These are phyloP conservation scores for Diadema setosum DNA, from an alignment of 35 echinoderm and acorn worm species.

Conservation along the genomic window DNA sequence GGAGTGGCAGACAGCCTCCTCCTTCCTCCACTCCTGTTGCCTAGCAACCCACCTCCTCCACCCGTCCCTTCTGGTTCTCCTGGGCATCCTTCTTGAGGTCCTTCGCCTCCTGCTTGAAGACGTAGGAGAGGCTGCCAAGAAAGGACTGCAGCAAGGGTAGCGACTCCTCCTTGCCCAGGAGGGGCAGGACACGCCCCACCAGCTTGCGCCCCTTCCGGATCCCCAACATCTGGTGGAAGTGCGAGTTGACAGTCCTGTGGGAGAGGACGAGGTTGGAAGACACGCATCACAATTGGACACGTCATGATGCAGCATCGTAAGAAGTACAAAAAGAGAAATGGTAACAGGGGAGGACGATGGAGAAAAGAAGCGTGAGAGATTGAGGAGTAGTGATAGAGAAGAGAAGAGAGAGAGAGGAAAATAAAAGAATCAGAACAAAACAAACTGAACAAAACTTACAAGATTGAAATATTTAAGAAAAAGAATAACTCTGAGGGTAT, in stretches of 20 bases:
- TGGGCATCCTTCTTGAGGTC: conserved; percentile 52
- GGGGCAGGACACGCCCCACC: conserved; percentile 54
- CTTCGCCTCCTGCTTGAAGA: conserved; percentile 67
- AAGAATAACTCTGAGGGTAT: too few species aligned
- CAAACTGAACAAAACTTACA: too few species aligned
- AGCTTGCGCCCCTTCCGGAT: conserved; percentile 74
- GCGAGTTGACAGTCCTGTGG: background rate
- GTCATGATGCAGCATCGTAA: background rate
- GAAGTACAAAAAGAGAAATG: background rate
- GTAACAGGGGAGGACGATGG: too few species aligned
- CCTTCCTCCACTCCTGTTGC: background rate
- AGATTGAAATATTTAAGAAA: too few species aligned
- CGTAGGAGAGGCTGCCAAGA: conserved; percentile 17
- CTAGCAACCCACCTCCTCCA: background rate
- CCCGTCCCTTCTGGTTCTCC: background rate
- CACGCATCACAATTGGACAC: background rate
- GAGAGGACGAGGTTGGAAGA: too few species aligned
- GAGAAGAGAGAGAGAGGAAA: too few species aligned
- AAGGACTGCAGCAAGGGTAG: background rate
- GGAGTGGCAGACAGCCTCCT: too few species aligned
- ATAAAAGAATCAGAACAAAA: too few species aligned
- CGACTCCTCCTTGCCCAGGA: conserved; percentile 32
- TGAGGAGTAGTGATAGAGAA: too few species aligned
- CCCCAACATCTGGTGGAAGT: conserved; percentile 34
- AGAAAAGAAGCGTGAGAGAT: too few species aligned